Base-by-base conservation (phyloP, 2,797 vertebrate genomes). In the Pseudopleuronectes americanus region DNA sequence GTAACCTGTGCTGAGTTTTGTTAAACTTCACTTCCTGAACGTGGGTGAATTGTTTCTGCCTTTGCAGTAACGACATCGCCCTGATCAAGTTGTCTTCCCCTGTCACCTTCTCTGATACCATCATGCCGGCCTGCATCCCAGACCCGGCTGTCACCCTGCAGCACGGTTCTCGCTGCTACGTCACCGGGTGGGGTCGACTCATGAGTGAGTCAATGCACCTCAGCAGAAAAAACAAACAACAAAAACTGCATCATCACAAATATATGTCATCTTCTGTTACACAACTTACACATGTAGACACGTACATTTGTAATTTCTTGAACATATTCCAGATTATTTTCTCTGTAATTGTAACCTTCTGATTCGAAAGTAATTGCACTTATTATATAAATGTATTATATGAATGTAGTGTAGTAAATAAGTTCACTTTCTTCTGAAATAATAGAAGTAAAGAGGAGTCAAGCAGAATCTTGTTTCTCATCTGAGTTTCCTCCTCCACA, bases 161-260 rank as follows among this genome's bases (percentile, higher is more conserved):
- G 14, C 69, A 94, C 0, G 0, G 31, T 12, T 95, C 68, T 82
- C 73, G 95, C 71, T 96, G 95, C 90, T 96, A 92, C 0, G 68
- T 97, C 87, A 97, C 96, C 0, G 96, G 96, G 71, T 97, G 96
- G 96, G 96, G 96, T 36, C 93, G 90, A 53, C 9, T 95, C 67
- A 84, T 77, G 74, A 96, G 96, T 97, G 79, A 94, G 95, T 85
- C 76, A 95, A 95, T 96, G 8, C 19, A 43, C 24, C 21, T 36
- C n/a, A 0, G 24, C 67, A 31, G 4, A 48, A 47, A 28, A 14
- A n/a, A 43, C 41, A 43, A 8, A 22, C 4, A 21, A 24, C 4
- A 48, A 23, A 31, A 43, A 57, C 55, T 48, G 13, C 53, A 57
- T 38, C 26, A 28, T 36, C 31, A 16, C 17, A 68, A 13, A 26